Conservation (phyloP, 2,888 invertebrate genomes). For the Abscondita cerata region DNA sequence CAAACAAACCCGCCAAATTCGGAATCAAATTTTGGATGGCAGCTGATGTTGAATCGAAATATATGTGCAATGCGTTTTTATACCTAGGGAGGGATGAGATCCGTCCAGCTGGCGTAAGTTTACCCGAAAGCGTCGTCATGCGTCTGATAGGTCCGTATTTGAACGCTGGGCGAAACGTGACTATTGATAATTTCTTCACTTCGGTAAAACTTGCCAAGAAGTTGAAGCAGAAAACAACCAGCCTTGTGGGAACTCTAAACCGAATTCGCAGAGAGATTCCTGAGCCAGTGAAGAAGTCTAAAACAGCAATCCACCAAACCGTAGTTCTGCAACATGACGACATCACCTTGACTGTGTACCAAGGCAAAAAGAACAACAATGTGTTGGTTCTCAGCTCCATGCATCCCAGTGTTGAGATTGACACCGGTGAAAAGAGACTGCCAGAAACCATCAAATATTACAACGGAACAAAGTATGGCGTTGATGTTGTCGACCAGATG, state of each 20-base stretch:
- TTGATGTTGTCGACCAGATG: conserved; percentile 13
- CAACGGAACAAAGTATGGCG: conserved; percentile 2
- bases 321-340: background rate
- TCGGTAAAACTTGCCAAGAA: background rate
- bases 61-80: background rate
- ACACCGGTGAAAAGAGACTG: background rate
- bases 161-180: background rate
- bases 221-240: background rate
- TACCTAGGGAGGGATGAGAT: background rate
- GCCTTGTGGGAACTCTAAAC: background rate
- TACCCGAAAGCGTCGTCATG: no score
- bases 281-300: background rate
- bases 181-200: background rate
- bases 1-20: no score
- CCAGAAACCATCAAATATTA: background rate
- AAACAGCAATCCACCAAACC: background rate
- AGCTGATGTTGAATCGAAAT: no score
- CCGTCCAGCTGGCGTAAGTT: no score
- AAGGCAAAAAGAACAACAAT: background rate
- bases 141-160: background rate
- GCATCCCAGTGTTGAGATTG: background rate
- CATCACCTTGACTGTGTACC: no score
- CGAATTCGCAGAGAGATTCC: background rate
- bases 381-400: background rate
- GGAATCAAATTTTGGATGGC: no score